Base-by-base conservation (phyloP, 2,888 invertebrate genomes). In the Leptinotarsa peninsularis region DNA sequence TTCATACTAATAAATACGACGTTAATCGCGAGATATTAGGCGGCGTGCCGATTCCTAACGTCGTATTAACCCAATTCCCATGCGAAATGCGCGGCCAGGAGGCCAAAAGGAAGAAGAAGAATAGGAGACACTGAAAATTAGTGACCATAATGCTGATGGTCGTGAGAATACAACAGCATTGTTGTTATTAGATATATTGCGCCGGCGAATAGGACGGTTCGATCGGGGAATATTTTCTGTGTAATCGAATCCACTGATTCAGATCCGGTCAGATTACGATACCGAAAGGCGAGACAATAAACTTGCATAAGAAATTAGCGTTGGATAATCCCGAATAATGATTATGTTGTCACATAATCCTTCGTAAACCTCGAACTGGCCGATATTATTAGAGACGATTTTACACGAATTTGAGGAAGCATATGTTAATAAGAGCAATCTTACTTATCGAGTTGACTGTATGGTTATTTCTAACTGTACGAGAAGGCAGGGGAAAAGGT, bases 41-140 rank as follows among this genome's bases (percentile, higher is more conserved):
- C 73, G 69, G 58, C 67, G 49, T 67, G 54, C 60, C 67, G 49
- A 67, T 33, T 60, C 68, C 66, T 66, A 56, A 72, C 66, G 56
- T 73, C 58, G 49, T 68, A 73, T 68, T 73, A 73, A 73, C 73
- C 73, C 67, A 73, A 68, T 73, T 73, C 73, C 73, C 73, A 73
- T 56, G 56, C 67, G 67, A 68, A 73, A 68, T 49, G 52, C 67
- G 56, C 49, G 56, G 71, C 49, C 52, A 21, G 60, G 49, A 71
- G 58, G 33, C 60, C 49, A 52, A 60, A 58, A 56, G 18, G 60
- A 18, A 56, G n/a, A 70, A 49, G 58, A 56, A 71, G 33, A 63
- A 58, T 50, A 67, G 52, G 67, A 67, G 60, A 67, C 73, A 73
- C 60, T 68, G 60, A 43, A 73, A 73, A 73, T 73, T 68, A 67